Base-by-base conservation (phyloP, 2,797 vertebrate genomes). In the Kryptopterus vitreolus region DNA sequence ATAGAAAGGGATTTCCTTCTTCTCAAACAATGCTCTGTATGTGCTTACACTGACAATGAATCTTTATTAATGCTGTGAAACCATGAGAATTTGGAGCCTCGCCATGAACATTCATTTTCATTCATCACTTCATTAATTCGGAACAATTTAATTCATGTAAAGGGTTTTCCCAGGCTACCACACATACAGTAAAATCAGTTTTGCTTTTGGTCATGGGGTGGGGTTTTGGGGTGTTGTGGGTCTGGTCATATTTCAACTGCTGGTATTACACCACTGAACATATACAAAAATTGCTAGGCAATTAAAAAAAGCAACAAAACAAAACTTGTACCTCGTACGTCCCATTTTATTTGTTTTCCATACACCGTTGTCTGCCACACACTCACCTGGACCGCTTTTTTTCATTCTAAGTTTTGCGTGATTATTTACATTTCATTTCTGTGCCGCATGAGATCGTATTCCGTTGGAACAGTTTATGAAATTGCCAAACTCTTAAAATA, bases 321-420 rank as follows among this genome's bases (percentile, higher is more conserved):
- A n/a, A n/a, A n/a, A n/a, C n/a, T 59, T 57, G 76, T 82, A 73
- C 59, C 62, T 77, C 43, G 55, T 82, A 59, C 29, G 68, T 83
- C 79, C 46, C 57, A 59, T 84, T 81, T 82, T 26, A 78, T 65
- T 86, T 81, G 70, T 80, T 75, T 55, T 71, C 58, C 77, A 68
- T 76, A 26, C 38, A 73, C 53, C 20, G 52, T 81, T 52, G 38
- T 16, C 16, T 72, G 70, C 55, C 18, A n/a, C 18, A 8, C 46
- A 29, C 3, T 52, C 50, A 55, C n/a, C 20, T 29, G 46, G 15
- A 29, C 26, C 26, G 69, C 18, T 33, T 18, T 22, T 7, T 10
- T 7, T 43, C 38, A 43, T 1, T n/a, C n/a, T n/a, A n/a, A n/a
- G 46, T 31, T 71, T 22, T 55, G 48, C 68, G 6, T 31, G 31